phyloP scores from a whole-genome alignment of 2,113 vertebrate genomes.

The Chlamydotis undulata region DNA sequence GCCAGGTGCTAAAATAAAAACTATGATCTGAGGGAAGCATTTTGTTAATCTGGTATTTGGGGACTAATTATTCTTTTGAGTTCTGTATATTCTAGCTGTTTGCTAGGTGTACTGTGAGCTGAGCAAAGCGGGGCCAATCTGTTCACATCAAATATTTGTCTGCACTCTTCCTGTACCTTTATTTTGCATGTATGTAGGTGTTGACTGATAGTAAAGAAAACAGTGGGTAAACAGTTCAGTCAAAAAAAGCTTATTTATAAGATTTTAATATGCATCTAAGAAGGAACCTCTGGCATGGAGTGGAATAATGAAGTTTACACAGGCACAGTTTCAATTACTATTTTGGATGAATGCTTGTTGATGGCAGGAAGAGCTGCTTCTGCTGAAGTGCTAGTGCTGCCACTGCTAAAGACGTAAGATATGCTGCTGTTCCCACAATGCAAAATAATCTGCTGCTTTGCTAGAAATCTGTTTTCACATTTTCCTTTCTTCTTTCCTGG shows the following conservation, averaged over 20 bases:
- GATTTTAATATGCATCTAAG: conserved; percentile 12
- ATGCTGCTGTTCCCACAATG: not conserved
- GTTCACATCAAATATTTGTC: conserved; percentile 51
- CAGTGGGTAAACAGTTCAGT: conserved; percentile 1
- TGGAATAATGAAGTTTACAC: not conserved
- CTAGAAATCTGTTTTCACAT: not conserved
- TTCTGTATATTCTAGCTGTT: conserved; percentile 4
- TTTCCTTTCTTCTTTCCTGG: not conserved
- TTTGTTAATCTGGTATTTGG: not conserved
- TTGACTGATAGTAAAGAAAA: conserved; percentile 42
- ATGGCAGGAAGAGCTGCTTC: not conserved
- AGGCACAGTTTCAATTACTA: not conserved
- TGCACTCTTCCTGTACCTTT: not conserved
- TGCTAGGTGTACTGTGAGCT: conserved; percentile 9
- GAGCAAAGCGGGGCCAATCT: conserved; percentile 11
- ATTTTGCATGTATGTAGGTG: conserved; percentile 1
- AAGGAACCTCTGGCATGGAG: not conserved
- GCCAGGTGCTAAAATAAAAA: not conserved
- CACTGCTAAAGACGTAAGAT: not conserved
- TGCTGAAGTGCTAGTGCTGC: not conserved
- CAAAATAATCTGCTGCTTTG: not conserved
- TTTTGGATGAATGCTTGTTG: not conserved
- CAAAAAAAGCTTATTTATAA: conserved; percentile 11
- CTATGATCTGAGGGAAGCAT: not conserved
- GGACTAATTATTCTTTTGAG: conserved; percentile 3